Evolutionary conservation across 2,797 vertebrate species (phyloP).

Genomic region (Coregonus ussuriensis): DNA sequence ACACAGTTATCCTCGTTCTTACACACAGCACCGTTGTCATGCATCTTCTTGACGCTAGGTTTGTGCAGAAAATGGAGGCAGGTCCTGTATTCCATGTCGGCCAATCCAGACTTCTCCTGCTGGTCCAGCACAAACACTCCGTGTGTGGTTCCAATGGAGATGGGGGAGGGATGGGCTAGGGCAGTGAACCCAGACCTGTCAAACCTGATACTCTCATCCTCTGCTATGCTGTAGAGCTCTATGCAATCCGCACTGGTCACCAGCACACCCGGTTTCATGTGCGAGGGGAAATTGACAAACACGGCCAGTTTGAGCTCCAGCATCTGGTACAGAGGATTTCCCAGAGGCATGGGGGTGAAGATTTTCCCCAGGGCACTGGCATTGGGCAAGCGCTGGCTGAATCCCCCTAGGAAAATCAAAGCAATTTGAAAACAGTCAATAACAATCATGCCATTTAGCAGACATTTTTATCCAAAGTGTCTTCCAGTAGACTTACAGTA

Average conservation of each 20-base stretch:
- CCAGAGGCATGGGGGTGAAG: slow-evolving; percentile 89
- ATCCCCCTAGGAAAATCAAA: slow-evolving; percentile 79
- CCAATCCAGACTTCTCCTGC: slow-evolving; percentile 22
- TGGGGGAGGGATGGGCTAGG: slow-evolving; percentile 87
- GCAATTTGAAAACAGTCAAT: background rate
- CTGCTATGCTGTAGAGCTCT: slow-evolving; percentile 83
- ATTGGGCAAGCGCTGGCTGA: slow-evolving; percentile 91
- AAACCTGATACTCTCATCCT: slow-evolving; percentile 72
- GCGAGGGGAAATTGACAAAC: slow-evolving; percentile 89
- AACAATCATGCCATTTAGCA: too few relatives aligned
- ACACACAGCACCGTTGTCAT: slow-evolving; percentile 73
- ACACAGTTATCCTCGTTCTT: slow-evolving; percentile 17
- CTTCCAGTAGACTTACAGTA: too few relatives aligned
- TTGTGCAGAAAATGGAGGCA: slow-evolving; percentile 92
- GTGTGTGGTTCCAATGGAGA: slow-evolving; percentile 85
- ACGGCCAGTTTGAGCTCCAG: slow-evolving; percentile 93
- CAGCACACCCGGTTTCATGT: slow-evolving; percentile 89
- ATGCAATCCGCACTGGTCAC: slow-evolving; percentile 92
- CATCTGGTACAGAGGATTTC: slow-evolving; percentile 90
- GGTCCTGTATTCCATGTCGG: slow-evolving; percentile 72
- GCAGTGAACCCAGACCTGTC: slow-evolving; percentile 89
- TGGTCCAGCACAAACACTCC: slow-evolving; percentile 90
- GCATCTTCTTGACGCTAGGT: slow-evolving; percentile 82
- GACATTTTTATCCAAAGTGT: too few relatives aligned
- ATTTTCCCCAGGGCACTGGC: slow-evolving; percentile 94